These are phyloP conservation scores for Taeniopygia guttata DNA, from an alignment of 2,797 vertebrate species.

Conservation along the genomic window DNA sequence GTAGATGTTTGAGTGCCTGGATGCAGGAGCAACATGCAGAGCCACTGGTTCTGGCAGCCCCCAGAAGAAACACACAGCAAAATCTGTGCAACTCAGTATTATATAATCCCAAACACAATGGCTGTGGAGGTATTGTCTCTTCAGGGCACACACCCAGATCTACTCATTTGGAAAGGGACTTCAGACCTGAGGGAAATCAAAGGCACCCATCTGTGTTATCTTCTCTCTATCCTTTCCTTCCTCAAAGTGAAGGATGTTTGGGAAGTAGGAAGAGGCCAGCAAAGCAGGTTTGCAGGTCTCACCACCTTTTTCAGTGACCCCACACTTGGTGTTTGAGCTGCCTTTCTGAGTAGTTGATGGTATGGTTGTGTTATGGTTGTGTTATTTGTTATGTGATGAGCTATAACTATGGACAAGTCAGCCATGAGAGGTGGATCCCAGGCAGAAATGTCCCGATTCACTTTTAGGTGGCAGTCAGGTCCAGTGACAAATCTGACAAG, in stretches of 20 bases:
- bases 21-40: background rate
- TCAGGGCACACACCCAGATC: rapidly evolving
- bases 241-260: background rate
- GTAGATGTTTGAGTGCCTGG: background rate
- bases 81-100: background rate
- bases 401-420: background rate
- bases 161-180: background rate
- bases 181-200: background rate
- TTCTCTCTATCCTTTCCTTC: background rate
- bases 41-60: background rate
- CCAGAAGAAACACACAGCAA: background rate
- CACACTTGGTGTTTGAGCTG: background rate
- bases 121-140: background rate
- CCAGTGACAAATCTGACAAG: background rate
- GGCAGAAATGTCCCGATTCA: background rate
- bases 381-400: rapidly evolving
- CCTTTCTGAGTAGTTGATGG: background rate
- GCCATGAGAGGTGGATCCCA: background rate
- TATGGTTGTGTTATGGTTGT: background rate
- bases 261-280: background rate
- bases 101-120: background rate
- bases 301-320: background rate
- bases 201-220: background rate
- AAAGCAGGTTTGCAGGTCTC: background rate
- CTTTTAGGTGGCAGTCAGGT: background rate